A percentile compares a stretch with the other conserved stretches of the same genome.
Conservation (phyloP, 92 coral and sea anemone genomes). For the Umimayanthus chanpuru region DNA sequence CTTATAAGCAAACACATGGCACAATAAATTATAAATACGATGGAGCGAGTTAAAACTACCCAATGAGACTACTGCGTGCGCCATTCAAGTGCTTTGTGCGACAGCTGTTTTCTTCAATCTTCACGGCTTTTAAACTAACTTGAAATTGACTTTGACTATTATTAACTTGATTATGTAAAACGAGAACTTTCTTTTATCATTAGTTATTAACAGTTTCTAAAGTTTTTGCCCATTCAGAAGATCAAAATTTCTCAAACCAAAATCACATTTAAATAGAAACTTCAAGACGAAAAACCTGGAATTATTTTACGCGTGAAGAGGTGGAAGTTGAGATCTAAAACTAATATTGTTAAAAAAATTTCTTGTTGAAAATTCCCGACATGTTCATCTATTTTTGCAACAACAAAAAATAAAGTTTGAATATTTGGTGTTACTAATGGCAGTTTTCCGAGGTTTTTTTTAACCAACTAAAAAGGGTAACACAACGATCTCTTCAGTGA, state of each 20-base stretch:
- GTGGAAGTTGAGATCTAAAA: no score
- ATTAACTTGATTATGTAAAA: not conserved
- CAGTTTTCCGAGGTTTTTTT: no score
- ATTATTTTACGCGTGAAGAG: no score
- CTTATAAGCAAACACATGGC: not conserved
- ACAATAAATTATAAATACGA: not conserved
- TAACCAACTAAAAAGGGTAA: no score
- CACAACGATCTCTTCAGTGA: no score
- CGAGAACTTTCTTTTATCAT: not conserved
- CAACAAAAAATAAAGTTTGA: no score
- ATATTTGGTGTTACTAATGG: no score
- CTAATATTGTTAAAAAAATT: no score
- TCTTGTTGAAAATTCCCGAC: no score
- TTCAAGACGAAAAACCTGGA: not conserved
- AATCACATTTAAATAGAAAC: not conserved
- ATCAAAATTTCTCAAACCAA: not conserved
- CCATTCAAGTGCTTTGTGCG: not conserved
- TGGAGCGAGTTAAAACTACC: not conserved
- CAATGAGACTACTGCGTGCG: not conserved
- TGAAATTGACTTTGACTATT: not conserved
- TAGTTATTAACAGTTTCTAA: not conserved
- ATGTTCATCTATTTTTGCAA: no score
- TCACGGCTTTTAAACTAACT: not conserved
- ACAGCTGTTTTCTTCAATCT: not conserved
- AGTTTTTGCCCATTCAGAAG: not conserved